Percentiles rank a stretch among this genome's conserved stretches.
Evolutionary conservation across 2,797 vertebrate species (phyloP).

Genomic region (Mus minutoides): DNA sequence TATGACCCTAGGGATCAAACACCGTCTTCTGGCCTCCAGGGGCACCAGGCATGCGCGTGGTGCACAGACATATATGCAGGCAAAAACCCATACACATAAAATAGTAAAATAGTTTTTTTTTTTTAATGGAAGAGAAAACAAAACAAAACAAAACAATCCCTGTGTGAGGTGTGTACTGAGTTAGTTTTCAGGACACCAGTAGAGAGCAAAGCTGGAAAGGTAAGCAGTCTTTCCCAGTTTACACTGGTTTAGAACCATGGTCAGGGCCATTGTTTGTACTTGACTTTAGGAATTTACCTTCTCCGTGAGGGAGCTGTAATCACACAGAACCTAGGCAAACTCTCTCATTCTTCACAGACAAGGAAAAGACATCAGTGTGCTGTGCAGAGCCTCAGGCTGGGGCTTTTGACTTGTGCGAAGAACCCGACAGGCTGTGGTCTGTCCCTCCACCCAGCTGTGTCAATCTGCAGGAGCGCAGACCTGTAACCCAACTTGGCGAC

Average conservation of each 20-base stretch:
- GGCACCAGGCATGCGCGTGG: neutral
- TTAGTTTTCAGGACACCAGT: neutral
- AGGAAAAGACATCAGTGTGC: constrained; percentile 42
- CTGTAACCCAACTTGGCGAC: no score
- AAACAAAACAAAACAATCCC: neutral
- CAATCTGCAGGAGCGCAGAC: neutral
- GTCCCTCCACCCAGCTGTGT: constrained; percentile 62
- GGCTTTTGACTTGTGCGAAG: constrained; percentile 44
- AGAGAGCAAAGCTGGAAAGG: neutral
- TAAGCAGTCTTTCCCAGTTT: neutral
- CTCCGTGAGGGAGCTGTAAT: neutral
- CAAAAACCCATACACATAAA: neutral
- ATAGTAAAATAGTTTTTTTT: neutral
- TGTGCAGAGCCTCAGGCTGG: constrained; percentile 37
- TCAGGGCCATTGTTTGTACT: neutral
- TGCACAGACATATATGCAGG: neutral
- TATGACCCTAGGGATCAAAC: neutral
- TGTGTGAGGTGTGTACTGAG: fast-evolving
- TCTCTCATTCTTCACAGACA: constrained; percentile 48
- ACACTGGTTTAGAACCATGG: neutral
- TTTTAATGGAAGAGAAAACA: neutral
- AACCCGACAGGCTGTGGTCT: neutral
- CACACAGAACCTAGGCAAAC: constrained; percentile 64
- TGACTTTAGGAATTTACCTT: constrained; percentile 40
- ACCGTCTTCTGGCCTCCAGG: neutral